Conservation (phyloP, 2,797 vertebrate genomes). For the Sebastolobus alascanus region DNA sequence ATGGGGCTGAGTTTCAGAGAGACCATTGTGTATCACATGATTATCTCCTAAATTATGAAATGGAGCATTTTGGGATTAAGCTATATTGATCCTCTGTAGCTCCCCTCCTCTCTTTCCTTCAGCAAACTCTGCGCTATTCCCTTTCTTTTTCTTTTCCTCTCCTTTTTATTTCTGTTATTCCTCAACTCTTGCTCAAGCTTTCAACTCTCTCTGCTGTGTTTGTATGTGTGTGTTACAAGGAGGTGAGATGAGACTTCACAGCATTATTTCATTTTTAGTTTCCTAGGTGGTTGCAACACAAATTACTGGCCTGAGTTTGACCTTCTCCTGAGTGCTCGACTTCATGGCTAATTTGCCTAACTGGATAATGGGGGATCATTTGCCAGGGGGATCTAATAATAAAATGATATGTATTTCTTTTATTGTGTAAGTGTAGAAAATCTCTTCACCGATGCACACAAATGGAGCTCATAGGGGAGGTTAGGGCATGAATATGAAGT, state of each 20-base stretch:
- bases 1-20: conserved; percentile 35
- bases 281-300: conserved; percentile 5
- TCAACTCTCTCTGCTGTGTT: neutral
- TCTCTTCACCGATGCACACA: conserved; percentile 7
- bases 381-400: conserved; percentile 4
- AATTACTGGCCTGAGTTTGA: conserved; percentile 46
- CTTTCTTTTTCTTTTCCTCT: neutral
- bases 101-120: conserved; percentile 15
- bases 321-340: conserved; percentile 27
- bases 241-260: neutral
- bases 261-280: conserved; percentile 35
- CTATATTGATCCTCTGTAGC: conserved; percentile 17
- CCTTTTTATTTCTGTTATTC: neutral
- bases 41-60: conserved; percentile 65
- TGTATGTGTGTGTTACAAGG: neutral
- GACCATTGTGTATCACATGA: conserved; percentile 50
- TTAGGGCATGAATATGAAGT: conserved; percentile 11
- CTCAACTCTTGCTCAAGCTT: neutral
- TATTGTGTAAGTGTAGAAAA: conserved; percentile 11
- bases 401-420: conserved; percentile 27
- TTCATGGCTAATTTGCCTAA: conserved; percentile 35
- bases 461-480: conserved; percentile 11
- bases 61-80: conserved; percentile 57
- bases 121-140: neutral
- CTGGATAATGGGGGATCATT: conserved; percentile 45